A percentile compares a stretch with the other conserved stretches of the same genome.
Conservation (phyloP, 2,797 vertebrate species). For the Myotis planiceps region DNA sequence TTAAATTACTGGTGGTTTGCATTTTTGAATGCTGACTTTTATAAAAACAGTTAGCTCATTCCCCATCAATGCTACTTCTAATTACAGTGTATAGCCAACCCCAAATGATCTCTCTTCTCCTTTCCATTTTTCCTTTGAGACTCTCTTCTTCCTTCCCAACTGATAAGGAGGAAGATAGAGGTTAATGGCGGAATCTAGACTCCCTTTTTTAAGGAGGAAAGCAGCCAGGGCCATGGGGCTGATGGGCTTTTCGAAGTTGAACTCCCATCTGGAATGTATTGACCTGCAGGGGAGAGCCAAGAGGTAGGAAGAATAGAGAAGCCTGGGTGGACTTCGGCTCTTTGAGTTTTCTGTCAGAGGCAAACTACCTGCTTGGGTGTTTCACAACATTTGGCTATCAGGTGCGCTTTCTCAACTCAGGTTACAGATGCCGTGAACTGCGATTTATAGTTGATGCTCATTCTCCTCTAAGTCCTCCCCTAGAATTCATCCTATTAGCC, state of each 20-base stretch:
- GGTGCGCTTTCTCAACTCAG: not conserved
- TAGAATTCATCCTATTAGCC: not conserved
- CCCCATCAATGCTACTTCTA: slow-evolving; percentile 71
- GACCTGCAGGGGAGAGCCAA: not conserved
- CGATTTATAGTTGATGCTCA: not conserved
- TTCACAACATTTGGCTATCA: not conserved
- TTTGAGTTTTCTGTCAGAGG: not conserved
- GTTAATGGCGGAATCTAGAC: not conserved
- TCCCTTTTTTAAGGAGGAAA: not conserved
- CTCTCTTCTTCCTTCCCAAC: slow-evolving; percentile 23
- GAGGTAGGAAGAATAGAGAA: not conserved
- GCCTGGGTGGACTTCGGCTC: not conserved
- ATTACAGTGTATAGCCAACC: slow-evolving; percentile 63
- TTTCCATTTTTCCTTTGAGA: slow-evolving; percentile 40
- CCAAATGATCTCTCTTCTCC: slow-evolving; percentile 47
- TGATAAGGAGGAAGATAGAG: slow-evolving; percentile 45
- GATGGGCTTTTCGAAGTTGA: not conserved
- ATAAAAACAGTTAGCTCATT: slow-evolving; percentile 79
- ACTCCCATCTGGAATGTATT: not conserved
- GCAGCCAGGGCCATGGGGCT: not conserved
- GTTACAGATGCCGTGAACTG: not conserved
- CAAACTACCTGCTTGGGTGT: not conserved
- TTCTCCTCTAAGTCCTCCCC: not conserved
- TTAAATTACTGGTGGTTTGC: slow-evolving; percentile 81
- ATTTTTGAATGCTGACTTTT: slow-evolving; percentile 80